A percentile compares a stretch with the other conserved stretches of the same genome.
These are phyloP conservation scores for Patella pellucida DNA, from an alignment of 2,888 invertebrate genomes.

Conservation along the genomic window DNA sequence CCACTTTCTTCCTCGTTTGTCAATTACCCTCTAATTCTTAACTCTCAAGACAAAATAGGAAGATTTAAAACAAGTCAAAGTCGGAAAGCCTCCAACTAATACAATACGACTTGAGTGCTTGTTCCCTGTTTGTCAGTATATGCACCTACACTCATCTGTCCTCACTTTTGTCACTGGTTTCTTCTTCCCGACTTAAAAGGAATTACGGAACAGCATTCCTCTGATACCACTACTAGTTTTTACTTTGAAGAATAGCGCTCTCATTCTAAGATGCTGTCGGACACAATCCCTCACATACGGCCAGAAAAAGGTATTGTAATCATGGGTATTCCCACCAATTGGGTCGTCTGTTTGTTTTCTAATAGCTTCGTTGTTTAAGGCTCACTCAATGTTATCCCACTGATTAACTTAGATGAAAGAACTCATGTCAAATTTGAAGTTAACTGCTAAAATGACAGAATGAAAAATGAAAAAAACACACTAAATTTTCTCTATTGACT, in stretches of 20 bases:
- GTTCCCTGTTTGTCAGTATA: not conserved
- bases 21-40: constrained; percentile 7
- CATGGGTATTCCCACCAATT: constrained; percentile 22
- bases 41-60: constrained; percentile 9
- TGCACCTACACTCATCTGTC: constrained; percentile 5
- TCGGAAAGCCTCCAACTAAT: constrained; percentile 10
- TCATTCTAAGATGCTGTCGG: constrained; percentile 20
- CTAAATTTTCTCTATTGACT: constrained; percentile 2
- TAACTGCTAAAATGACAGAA: constrained; percentile 17
- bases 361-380: constrained; percentile 26
- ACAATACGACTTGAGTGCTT: not conserved
- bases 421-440: constrained; percentile 18
- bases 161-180: constrained; percentile 2
- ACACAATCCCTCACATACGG: constrained; percentile 27
- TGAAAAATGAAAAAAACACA: constrained; percentile 18
- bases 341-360: constrained; percentile 25
- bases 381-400: constrained; percentile 20
- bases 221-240: constrained; percentile 16
- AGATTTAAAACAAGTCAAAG: constrained; percentile 9
- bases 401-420: constrained; percentile 20
- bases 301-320: constrained; percentile 26
- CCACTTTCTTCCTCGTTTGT: constrained; percentile 1
- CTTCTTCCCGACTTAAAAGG: constrained; percentile 14
- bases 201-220: constrained; percentile 22
- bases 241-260: constrained; percentile 22